Evolutionary conservation across 1,140 invertebrate genomes (phyloP), one percentile per base, ranked within the genome.

Genomic region (Drosophila nigrodunni): DNA sequence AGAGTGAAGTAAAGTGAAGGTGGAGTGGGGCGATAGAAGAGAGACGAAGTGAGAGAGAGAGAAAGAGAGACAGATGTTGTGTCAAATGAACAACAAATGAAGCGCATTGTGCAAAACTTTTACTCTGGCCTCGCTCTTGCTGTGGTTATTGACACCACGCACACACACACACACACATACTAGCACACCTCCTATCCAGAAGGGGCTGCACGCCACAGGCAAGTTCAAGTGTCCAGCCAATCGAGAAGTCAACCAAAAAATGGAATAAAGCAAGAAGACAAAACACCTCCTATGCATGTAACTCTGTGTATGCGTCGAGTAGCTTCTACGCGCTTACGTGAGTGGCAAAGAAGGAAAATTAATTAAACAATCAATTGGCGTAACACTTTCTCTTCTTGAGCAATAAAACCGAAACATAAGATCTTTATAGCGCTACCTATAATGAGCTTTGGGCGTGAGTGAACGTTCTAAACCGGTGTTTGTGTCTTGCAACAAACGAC

Each of bases 341-440:
- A n/a, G 18, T 35, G 35, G 10, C 49, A 68, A 68, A 74, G 72
- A 82, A 87, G 74, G 69, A 88, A 90, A 90, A 81, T 83, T 85
- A 88, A 88, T 88, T 88, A 88, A 88, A 89, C 83, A 88, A 86
- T 85, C 82, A 81, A 90, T 83, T 90, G 85, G 86, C 86, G 86
- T 90, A 89, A 90, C 85, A 89, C 85, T 89, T 89, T 89, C 85
- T 89, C 85, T 89, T 88, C 85, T 88, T 87, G 59, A 88, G 82
- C 83, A 88, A 87, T 82, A 78, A 86, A 85, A 86, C 64, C 60
- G 78, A 79, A 78, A 62, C 59, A 61, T 39, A 44, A 65, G 62
- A 88, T 74, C 65, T 73, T 71, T 82, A 80, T 74, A 74, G 59
- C 35, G 25, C n/a, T 73, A 21, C 57, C 80, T 69, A 73, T 73